Percentiles rank a stretch among this genome's conserved stretches.
phyloP scores from a whole-genome alignment of 2,888 invertebrate species.

The Zaprionus bogoriensis region DNA sequence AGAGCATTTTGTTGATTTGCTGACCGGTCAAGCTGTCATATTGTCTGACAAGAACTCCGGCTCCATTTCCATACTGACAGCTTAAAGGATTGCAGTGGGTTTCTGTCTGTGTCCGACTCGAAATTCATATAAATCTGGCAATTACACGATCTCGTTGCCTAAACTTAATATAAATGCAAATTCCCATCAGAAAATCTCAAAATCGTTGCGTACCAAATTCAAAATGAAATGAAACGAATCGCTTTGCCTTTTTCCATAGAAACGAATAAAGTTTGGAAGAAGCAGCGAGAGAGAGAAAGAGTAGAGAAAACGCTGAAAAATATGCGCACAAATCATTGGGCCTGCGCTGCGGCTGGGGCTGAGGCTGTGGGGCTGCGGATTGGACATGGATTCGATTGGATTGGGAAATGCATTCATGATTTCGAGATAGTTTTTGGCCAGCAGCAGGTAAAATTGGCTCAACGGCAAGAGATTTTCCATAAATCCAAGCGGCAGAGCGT shows the following conservation, averaged over 20 bases:
- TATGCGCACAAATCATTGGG: constrained; percentile 71
- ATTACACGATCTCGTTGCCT: constrained; percentile 43
- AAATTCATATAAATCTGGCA: constrained; percentile 65
- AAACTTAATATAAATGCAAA: constrained; percentile 75
- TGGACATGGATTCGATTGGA: constrained; percentile 4
- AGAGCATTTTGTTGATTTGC: constrained; percentile 16
- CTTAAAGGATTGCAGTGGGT: constrained; percentile 6
- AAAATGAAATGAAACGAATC: constrained; percentile 75
- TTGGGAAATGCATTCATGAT: constrained; percentile 43
- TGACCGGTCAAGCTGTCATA: constrained; percentile 14
- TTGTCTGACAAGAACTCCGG: constrained; percentile 5
- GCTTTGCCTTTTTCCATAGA: constrained; percentile 53
- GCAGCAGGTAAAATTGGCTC: constrained; percentile 23
- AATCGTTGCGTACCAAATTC: constrained; percentile 70
- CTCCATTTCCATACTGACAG: constrained; percentile 11
- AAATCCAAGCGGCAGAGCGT: constrained; percentile 7
- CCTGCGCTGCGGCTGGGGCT: constrained; percentile 16
- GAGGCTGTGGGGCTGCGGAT: constrained; percentile 18
- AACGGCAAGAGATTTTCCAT: constrained; percentile 7
- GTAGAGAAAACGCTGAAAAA: constrained; percentile 54
- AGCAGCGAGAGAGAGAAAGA: constrained; percentile 13
- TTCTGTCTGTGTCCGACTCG: constrained; percentile 8
- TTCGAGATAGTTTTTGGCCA: constrained; percentile 41
- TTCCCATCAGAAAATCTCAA: constrained; percentile 50
- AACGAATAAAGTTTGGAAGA: constrained; percentile 61